phyloP scores from a whole-genome alignment of 2,797 vertebrate genomes.

The Phyllotis vaccarum region DNA sequence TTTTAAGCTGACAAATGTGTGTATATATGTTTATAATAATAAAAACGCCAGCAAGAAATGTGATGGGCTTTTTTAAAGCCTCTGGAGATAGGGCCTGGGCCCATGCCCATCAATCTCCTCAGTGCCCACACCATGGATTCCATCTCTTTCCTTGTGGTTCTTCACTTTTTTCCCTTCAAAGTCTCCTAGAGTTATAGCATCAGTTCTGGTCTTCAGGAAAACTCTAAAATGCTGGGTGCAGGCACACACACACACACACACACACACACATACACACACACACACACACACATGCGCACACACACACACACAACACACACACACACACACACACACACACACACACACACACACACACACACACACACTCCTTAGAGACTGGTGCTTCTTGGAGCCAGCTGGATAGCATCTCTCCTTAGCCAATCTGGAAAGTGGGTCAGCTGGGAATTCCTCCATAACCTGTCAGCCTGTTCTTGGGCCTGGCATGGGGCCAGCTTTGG shows the following conservation, averaged over 20 bases:
- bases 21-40: not conserved
- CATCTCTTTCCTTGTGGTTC: not conserved
- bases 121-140: not conserved
- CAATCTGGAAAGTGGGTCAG: conserved; percentile 70
- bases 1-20: not conserved
- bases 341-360: not conserved
- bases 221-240: not conserved
- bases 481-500: conserved; percentile 72
- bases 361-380: not conserved
- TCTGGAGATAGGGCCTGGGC: not conserved
- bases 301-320: not conserved
- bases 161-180: not conserved
- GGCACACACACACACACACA: not conserved
- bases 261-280: not conserved
- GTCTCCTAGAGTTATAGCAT: not conserved
- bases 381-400: conserved; percentile 62
- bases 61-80: not conserved
- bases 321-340: not conserved
- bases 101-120: not conserved
- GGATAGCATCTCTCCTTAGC: conserved; percentile 70
- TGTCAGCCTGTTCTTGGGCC: conserved; percentile 69
- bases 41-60: not conserved
- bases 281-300: not conserved
- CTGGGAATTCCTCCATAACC: conserved; percentile 76
- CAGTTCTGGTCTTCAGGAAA: conserved; percentile 3